Evolutionary conservation across 2,888 invertebrate species (phyloP), one percentile per base, ranked within the genome.

Genomic region (Elgonia sp.): DNA sequence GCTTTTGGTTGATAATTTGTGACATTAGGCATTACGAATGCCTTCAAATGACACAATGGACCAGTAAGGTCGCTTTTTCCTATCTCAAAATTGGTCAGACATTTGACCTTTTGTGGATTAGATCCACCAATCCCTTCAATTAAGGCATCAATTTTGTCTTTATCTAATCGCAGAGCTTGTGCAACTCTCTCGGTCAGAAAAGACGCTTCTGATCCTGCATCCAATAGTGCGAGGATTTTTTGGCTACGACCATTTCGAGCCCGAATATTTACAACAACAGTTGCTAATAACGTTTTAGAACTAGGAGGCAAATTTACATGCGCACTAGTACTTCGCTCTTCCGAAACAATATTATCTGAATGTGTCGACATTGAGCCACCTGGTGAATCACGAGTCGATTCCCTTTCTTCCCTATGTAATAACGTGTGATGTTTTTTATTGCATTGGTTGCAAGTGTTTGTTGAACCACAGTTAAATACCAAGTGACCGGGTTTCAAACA

Each of bases 381-480:
- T n/a, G n/a, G n/a, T n/a, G n/a, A n/a, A n/a, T n/a, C n/a, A n/a
- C n/a, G n/a, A n/a, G n/a, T n/a, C n/a, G n/a, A n/a, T 42, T 42
- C 10, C 42, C 42, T 42, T 10, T 42, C 42, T 6, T 39, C 9
- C n/a, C n/a, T 18, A 21, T 70, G 70, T 21, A 70, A 70, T 53
- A 70, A 53, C 5, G 70, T 53, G 53, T 20, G 14, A 70, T 70
- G 70, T 8, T 29, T 50, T 53, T 50, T 21, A 16, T 9, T 29
- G 29, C 70, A 70, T 70, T 53, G 14, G 12, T 29, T 7, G 53
- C 70, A 70, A 29, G 10, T 21, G 12, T 5, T 14, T 10, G 8
- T 53, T 14, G 53, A 53, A 16, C 5, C 10, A 14, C 53, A 53
- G 5, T 53, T 53, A 10, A 5, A 5, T n/a, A 14, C 16, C 8